Evolutionary conservation across 2,797 vertebrate genomes (phyloP).

Genomic region (Hemibagrus guttatus): DNA sequence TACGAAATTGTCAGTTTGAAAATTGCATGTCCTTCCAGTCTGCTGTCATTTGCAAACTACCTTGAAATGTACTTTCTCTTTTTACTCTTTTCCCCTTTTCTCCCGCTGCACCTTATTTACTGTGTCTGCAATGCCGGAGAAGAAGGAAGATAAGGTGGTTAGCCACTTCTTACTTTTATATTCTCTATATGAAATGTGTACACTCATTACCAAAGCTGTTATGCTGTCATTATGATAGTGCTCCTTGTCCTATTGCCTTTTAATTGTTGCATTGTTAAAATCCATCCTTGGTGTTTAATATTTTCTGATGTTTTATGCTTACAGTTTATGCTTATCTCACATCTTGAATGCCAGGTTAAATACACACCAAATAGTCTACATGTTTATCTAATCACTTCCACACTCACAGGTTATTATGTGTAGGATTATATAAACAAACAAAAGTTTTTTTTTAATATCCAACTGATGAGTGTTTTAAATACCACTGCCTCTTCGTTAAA

Average conservation of each 20-base stretch:
- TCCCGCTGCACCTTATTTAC: conserved; percentile 29
- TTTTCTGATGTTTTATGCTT: background rate
- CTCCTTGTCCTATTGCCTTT: background rate
- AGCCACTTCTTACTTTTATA: conserved; percentile 72
- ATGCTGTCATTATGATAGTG: background rate
- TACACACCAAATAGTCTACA: background rate
- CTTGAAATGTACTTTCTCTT: too few species aligned
- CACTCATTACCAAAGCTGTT: background rate
- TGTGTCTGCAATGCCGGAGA: conserved; percentile 78
- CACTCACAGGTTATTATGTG: background rate
- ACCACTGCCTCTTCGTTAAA: background rate
- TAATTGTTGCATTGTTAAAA: background rate
- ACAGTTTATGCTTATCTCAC: background rate
- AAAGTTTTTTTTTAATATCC: background rate
- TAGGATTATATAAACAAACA: background rate
- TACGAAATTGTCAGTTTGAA: background rate
- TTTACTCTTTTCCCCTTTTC: conserved; percentile 19
- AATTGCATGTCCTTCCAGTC: conserved; percentile 35
- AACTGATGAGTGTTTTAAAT: background rate
- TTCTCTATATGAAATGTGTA: conserved; percentile 6
- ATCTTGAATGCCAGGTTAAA: too few species aligned
- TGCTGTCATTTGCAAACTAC: conserved; percentile 51
- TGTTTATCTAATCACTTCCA: conserved; percentile 3
- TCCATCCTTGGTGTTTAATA: background rate
- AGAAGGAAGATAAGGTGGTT: conserved; percentile 99